Base-by-base conservation (phyloP, 2,113 vertebrate genomes). In the Heliornis fulica region DNA sequence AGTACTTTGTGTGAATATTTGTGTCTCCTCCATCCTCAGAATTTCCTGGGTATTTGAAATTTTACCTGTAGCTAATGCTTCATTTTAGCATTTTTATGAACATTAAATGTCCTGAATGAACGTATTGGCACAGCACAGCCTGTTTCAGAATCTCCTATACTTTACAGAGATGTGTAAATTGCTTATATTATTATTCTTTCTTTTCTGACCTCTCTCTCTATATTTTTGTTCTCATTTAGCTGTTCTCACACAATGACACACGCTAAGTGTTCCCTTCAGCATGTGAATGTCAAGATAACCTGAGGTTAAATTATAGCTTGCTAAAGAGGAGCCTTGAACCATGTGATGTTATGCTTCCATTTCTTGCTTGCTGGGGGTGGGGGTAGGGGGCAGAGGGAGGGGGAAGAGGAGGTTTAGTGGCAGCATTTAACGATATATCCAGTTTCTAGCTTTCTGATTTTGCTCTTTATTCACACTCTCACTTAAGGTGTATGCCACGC, bases 221-320 rank as follows among this genome's bases (percentile, higher is more conserved):
- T 89, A 82, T 90, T 95, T 97, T 94, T 90, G 20, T 75, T 86
- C 92, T 95, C 64, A 32, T 95, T 95, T 78, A 93, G 79, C 74
- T 92, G 68, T 65, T 94, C 93, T 48, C 61, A 45, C 72, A 78
- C 93, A 95, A 90, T 92, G 96, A 93, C 60, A 61, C 5, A 8
- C 0, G 2, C 60, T 92, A 94, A 96, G 85, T 74, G 89, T 80
- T 95, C 60, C 64, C 63, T 93, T 75, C 79, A 96, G 90, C 83
- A 78, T 56, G 68, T 60, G 94, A 95, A 86, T 87, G 92, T 92
- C 94, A 94, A 63, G 92, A 92, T 81, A 95, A 93, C 94, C 90
- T 46, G 83, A 92, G 93, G 92, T 93, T 90, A 95, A 96, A 95
- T 96, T 90, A 87, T 41, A 92, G 86, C 90, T 95, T 93, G 25